Evolutionary conservation across 2,113 vertebrate species (phyloP).

Genomic region (Bothrops jararaca): DNA sequence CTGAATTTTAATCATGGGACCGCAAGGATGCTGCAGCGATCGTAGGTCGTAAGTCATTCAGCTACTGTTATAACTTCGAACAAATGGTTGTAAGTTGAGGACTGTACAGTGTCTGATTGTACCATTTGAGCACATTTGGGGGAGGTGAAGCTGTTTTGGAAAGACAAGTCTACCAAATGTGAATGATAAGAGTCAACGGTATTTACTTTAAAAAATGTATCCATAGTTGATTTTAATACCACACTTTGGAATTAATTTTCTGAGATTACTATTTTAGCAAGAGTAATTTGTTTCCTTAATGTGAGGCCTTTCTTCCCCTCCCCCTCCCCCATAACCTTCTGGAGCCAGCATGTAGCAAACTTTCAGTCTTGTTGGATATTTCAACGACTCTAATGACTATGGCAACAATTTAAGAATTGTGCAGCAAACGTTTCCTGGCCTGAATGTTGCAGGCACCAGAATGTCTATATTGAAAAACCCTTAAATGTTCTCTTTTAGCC

Average conservation of each 20-base stretch:
- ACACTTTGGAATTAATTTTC: constrained; percentile 43
- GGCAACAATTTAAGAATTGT: constrained; percentile 79
- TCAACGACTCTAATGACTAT: constrained; percentile 73
- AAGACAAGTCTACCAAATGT: neutral
- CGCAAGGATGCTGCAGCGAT: neutral
- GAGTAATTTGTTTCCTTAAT: constrained; percentile 59
- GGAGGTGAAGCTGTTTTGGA: neutral
- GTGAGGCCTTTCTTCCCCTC: constrained; percentile 28
- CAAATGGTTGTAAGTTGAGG: neutral
- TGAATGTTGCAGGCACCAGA: constrained; percentile 70
- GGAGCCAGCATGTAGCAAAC: constrained; percentile 58
- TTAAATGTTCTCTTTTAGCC: constrained; percentile 66
- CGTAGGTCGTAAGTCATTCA: neutral
- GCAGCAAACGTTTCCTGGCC: constrained; percentile 70
- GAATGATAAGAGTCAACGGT: constrained; percentile 40
- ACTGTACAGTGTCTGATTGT: rapidly evolving
- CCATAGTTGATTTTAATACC: constrained; percentile 34
- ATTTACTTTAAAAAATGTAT: constrained; percentile 19
- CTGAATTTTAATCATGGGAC: neutral
- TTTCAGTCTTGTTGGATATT: constrained; percentile 62
- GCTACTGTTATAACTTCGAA: neutral
- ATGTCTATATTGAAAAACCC: constrained; percentile 71
- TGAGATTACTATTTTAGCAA: constrained; percentile 52
- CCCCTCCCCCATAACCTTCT: constrained; percentile 60
- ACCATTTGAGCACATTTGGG: constrained; percentile 4